These are phyloP conservation scores for Phycodurus eques DNA, from an alignment of 2,113 vertebrate species.

Conservation along the genomic window DNA sequence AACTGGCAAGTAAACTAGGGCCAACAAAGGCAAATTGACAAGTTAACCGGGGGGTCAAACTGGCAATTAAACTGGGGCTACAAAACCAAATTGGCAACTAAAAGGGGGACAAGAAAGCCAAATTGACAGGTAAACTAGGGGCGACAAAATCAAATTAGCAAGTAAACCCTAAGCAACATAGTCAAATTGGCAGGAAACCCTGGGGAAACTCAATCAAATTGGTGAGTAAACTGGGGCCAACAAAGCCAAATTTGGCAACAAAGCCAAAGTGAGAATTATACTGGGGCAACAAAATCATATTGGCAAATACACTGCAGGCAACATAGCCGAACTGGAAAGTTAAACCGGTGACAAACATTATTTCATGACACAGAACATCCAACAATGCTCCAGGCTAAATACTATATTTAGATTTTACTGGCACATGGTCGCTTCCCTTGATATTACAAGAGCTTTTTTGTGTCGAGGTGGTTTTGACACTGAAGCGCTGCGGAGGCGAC, in stretches of 20 bases:
- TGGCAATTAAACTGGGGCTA: not conserved
- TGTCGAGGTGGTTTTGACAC: not conserved
- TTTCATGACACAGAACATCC: not conserved
- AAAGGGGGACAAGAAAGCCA: not conserved
- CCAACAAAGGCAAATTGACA: not conserved
- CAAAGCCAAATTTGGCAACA: no score
- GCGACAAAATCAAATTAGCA: no score
- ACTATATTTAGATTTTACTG: not conserved
- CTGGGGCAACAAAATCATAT: not conserved
- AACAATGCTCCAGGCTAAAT: not conserved
- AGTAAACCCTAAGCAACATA: no score
- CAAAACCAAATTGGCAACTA: no score
- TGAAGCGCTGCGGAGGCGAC: not conserved
- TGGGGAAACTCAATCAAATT: not conserved
- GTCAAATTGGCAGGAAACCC: no score
- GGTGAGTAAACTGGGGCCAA: not conserved
- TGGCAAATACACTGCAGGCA: not conserved
- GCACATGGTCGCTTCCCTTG: not conserved
- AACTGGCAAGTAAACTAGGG: not conserved
- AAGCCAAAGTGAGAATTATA: not conserved
- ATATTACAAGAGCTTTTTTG: slow-evolving; percentile 1
- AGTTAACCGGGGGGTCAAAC: not conserved
- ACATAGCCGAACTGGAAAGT: not conserved
- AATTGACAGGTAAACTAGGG: not conserved
- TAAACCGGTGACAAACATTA: not conserved